Base-by-base conservation (phyloP, 2,888 invertebrate genomes). In the Dexiosoma caninum region DNA sequence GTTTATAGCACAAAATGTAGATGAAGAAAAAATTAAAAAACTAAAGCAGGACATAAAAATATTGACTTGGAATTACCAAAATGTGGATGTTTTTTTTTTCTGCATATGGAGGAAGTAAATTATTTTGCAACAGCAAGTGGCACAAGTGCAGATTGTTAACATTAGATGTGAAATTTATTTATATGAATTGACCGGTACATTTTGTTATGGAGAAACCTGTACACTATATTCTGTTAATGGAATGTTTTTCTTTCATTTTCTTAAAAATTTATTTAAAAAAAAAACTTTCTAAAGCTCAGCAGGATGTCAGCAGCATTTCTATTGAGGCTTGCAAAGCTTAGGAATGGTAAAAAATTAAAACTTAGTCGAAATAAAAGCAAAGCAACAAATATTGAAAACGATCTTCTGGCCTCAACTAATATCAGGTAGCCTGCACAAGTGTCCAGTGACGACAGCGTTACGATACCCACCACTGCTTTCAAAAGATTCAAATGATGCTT, bases 121-220 rank as follows among this genome's bases (percentile, higher is more conserved):
- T 60, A 60, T 80, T 76, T 76, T 60, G 78, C 81, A 75, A 79
- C 77, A 76, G 82, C 84, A 79, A 83, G 83, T 84, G 86, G 85
- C 86, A 86, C 88, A 88, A 87, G 87, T 88, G 87, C 87, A 87
- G 88, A 87, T 87, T 86, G 85, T 85, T 84, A 88, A 83, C 86
- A 85, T 87, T 85, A 87, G 88, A 87, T 87, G 87, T n/a, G 87
- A 87, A 86, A 71, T 87, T 86, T 87, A 86, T 86, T 87, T 85
- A 86, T 87, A 87, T 86, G 88, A 86, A 87, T 87, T 87, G 88
- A 86, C 86, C 86, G 74, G 76, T 70, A 66, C 19, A 16, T 67
- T 40, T 16, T 40, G 32, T 30, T 57, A 46, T 46, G 30, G 16
- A 46, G 16, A 75, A 75, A 66, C 66, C 66, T 59, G 23, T 75